These are phyloP conservation scores for Neolamprologus devosi DNA, from an alignment of 2,113 vertebrate genomes.

Conservation along the genomic window DNA sequence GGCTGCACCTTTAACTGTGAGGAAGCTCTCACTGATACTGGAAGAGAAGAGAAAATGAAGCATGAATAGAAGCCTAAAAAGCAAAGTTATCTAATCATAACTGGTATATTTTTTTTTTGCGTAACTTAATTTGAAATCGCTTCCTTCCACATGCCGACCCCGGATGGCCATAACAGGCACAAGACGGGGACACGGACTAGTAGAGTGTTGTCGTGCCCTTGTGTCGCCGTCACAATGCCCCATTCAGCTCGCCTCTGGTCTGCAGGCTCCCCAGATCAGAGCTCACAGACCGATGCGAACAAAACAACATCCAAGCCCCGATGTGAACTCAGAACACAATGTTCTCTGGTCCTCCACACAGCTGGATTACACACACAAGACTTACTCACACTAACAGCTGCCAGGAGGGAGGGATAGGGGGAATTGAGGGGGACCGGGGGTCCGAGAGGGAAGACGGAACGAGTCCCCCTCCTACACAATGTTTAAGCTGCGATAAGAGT, in stretches of 20 bases:
- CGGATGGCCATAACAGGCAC: neutral
- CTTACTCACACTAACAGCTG: slow-evolving; percentile 43
- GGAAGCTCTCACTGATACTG: slow-evolving; percentile 96
- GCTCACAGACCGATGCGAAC: neutral
- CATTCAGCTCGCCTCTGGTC: slow-evolving; percentile 8
- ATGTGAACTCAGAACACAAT: slow-evolving; percentile 58
- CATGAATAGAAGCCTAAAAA: neutral
- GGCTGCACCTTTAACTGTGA: slow-evolving; percentile 95
- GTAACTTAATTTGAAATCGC: neutral
- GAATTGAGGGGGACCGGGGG: slow-evolving; percentile 10
- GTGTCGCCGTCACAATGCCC: slow-evolving; percentile 40
- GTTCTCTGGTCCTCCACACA: slow-evolving; percentile 56
- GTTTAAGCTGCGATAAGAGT: slow-evolving; percentile 22
- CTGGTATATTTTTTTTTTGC: neutral
- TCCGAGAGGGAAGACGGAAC: neutral
- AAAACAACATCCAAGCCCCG: slow-evolving; percentile 32
- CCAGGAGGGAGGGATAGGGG: slow-evolving; percentile 26
- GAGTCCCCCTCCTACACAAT: neutral
- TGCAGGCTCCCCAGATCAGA: slow-evolving; percentile 13
- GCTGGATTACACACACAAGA: slow-evolving; percentile 51
- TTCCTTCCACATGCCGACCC: neutral
- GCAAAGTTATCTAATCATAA: neutral
- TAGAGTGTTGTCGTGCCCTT: neutral
- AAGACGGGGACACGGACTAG: neutral
- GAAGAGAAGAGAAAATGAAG: neutral